Percentiles rank a stretch among this genome's conserved stretches.
Conservation (phyloP, 2,113 vertebrate species). For the Lampris megalopsis region DNA sequence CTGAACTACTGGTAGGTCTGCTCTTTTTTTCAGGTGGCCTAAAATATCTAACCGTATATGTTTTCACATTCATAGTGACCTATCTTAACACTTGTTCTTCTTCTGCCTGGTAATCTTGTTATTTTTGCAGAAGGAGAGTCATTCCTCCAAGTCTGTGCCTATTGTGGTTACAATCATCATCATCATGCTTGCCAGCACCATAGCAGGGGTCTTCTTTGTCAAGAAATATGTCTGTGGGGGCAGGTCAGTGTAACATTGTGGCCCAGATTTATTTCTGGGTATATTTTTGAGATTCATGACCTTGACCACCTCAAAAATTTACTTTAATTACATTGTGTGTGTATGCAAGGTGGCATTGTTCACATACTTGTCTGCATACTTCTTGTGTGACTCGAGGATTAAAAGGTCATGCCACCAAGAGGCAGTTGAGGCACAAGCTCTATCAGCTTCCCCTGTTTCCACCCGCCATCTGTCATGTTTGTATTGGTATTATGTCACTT, state of each 20-base stretch:
- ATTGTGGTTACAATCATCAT: constrained; percentile 85
- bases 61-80: background rate
- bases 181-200: constrained; percentile 82
- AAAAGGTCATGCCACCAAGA: too few species aligned
- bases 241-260: constrained; percentile 80
- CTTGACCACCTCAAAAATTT: background rate
- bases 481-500: too few species aligned
- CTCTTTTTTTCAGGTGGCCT: background rate
- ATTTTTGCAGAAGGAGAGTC: constrained; percentile 47
- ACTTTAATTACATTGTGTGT: too few species aligned
- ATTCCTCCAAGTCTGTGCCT: constrained; percentile 76
- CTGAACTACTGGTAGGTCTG: constrained; percentile 69
- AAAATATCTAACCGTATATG: background rate
- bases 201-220: constrained; percentile 85
- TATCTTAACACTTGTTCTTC: background rate
- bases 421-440: too few species aligned
- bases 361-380: too few species aligned
- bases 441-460: too few species aligned
- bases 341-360: too few species aligned
- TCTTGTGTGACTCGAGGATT: too few species aligned
- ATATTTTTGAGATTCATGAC: background rate
- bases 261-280: background rate
- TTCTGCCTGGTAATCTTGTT: background rate
- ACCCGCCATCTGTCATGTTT: too few species aligned
- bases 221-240: constrained; percentile 96